Percentiles rank a stretch among this genome's conserved stretches.
phyloP scores from a whole-genome alignment of 2,797 vertebrate genomes.

The Erithacus rubecula region DNA sequence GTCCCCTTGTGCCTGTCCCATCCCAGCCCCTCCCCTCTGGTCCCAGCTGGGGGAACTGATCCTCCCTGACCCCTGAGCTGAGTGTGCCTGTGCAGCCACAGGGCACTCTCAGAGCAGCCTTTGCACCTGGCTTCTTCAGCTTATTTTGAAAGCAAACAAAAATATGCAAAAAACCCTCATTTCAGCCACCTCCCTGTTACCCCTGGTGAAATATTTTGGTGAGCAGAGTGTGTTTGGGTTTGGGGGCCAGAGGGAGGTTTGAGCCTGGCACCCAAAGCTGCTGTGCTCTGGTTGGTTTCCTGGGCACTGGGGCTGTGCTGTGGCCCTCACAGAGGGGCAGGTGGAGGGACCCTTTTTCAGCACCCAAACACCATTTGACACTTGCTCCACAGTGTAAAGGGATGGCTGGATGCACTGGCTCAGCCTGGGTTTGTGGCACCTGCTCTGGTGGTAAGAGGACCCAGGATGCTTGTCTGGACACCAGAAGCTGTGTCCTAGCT shows the following conservation, averaged over 20 bases:
- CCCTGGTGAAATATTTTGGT: rapidly evolving
- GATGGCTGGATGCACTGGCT: background rate
- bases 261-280: no score
- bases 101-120: background rate
- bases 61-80: rapidly evolving
- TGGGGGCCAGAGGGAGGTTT: background rate
- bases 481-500: background rate
- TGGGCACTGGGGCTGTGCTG: background rate
- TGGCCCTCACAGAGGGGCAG: rapidly evolving
- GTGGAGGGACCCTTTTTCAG: background rate
- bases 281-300: background rate
- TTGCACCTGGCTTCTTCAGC: background rate
- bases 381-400: background rate
- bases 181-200: background rate
- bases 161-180: background rate
- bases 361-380: background rate
- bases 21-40: background rate
- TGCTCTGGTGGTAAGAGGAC: background rate
- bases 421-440: background rate
- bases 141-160: background rate
- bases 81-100: rapidly evolving
- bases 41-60: background rate
- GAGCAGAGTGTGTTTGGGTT: background rate
- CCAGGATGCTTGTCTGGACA: background rate
- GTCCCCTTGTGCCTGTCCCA: background rate